Percentiles rank a stretch among this genome's conserved stretches.
These are phyloP conservation scores for Percina caprodes DNA, from an alignment of 2,113 vertebrate species.

Conservation along the genomic window DNA sequence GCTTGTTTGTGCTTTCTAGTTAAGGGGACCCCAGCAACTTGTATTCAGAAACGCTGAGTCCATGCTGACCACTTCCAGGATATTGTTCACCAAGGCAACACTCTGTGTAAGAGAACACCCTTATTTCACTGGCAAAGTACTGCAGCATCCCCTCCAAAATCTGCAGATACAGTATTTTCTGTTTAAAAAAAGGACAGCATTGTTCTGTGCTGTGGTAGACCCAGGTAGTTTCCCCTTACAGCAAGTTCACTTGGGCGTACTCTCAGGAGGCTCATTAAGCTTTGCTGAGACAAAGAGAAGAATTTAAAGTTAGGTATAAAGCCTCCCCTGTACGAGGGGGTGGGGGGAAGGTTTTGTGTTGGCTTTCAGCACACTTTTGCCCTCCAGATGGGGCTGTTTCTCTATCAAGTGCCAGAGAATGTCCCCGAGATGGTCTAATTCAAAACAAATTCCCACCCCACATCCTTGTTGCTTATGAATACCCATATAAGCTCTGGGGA, in stretches of 20 bases:
- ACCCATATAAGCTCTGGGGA: conserved; percentile 30
- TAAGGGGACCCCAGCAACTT: conserved; percentile 32
- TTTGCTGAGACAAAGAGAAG: conserved; percentile 71
- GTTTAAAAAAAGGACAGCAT: conserved; percentile 33
- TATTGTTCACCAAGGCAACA: conserved; percentile 56
- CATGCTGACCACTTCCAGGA: conserved; percentile 71
- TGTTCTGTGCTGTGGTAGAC: conserved; percentile 61
- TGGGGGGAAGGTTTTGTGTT: neutral
- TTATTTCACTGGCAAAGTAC: conserved; percentile 63
- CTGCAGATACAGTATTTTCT: conserved; percentile 71
- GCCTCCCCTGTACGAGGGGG: neutral
- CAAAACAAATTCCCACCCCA: conserved; percentile 22
- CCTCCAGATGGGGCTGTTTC: conserved; percentile 79
- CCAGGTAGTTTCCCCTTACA: conserved; percentile 71
- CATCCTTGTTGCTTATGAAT: conserved; percentile 54
- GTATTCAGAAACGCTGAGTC: conserved; percentile 58
- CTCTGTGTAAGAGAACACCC: conserved; percentile 68
- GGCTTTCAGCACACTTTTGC: neutral
- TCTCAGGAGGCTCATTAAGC: conserved; percentile 69
- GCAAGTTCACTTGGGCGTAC: conserved; percentile 58
- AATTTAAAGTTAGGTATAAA: conserved; percentile 62
- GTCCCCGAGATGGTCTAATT: conserved; percentile 10
- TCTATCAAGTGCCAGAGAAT: conserved; percentile 29
- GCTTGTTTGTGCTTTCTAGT: conserved; percentile 6
- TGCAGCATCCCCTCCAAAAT: conserved; percentile 59